phyloP scores from a whole-genome alignment of 2,888 invertebrate species.

The Oxycera nigricornis region DNA sequence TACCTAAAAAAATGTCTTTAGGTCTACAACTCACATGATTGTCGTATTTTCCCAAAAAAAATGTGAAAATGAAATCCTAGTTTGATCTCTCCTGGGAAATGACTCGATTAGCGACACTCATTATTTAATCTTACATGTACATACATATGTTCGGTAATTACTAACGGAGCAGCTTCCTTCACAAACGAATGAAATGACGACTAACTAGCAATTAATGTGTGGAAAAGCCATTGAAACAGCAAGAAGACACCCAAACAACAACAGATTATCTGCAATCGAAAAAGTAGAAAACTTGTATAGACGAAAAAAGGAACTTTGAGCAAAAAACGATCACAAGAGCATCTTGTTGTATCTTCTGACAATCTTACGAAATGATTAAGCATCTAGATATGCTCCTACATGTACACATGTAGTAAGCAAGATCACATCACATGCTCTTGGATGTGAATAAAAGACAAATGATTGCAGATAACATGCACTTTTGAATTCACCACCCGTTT shows the following conservation, averaged over 20 bases:
- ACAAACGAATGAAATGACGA: not conserved
- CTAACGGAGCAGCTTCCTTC: not conserved
- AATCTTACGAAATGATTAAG: constrained; percentile 24
- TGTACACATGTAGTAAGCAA: not conserved
- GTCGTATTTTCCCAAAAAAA: no score
- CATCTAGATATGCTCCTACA: not conserved
- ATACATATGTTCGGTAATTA: not conserved
- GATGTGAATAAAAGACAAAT: not conserved
- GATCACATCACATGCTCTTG: not conserved
- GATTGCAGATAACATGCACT: not conserved
- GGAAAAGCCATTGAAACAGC: not conserved
- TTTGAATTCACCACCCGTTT: constrained; percentile 8
- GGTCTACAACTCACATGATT: no score
- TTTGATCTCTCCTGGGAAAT: constrained; percentile 30
- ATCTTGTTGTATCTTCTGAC: not conserved
- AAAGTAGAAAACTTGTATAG: not conserved
- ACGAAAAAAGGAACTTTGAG: not conserved
- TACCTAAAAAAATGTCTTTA: no score
- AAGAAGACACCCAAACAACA: not conserved
- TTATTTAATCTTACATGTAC: constrained; percentile 5
- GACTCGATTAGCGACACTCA: constrained; percentile 26
- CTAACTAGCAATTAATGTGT: not conserved
- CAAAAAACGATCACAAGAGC: not conserved
- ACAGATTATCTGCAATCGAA: not conserved
- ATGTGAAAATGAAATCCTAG: no score